Base-by-base conservation (phyloP, 2,797 vertebrate species). In the Lacerta viridis region DNA sequence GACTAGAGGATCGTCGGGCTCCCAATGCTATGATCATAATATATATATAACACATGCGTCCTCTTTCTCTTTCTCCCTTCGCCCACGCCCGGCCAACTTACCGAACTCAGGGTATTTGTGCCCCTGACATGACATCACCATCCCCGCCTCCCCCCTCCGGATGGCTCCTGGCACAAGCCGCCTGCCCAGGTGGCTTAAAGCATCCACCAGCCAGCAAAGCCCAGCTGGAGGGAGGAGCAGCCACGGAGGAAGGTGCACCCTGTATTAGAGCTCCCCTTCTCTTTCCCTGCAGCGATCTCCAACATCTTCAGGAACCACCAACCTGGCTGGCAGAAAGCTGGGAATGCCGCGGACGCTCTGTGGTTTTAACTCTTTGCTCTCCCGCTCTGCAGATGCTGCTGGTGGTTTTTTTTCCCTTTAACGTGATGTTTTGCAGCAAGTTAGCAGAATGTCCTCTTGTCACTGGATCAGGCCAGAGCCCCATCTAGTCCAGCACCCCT, bases 331-430 rank as follows among this genome's bases (percentile, higher is more conserved):
- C 59, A 33, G 68, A 50, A 5, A 50, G 68, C 69, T 33, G 17
- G 82, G 79, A 36, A 27, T 5, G n/a, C 4, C 43, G 6, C 7
- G 5, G 8, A 7, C 18, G 13, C 83, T 84, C 71, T 27, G 71
- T 84, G 83, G 83, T 84, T 75, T 84, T 84, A 84, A 84, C 83
- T 75, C 83, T 75, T 84, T 39, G 33, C 29, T 29, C 25, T 7
- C 46, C 33, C 3, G 1, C 25, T 36, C 13, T 33, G 25, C 66
- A 1, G 27, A 10, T 25, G 23, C 17, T 64, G 61, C 2, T 64
- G 61, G 17, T 64, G 18, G 6, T 18, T 5, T 23, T 64, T 41
- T 33, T 33, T 33, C 33, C 33, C 61, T 23, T 64, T 23, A 55
- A 7, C 61, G 23, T 23, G 59, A 17, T 20, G 61, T 23, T 64